These are phyloP conservation scores for Neosilurus hyrtlii DNA, from an alignment of 2,797 vertebrate genomes.

Conservation along the genomic window DNA sequence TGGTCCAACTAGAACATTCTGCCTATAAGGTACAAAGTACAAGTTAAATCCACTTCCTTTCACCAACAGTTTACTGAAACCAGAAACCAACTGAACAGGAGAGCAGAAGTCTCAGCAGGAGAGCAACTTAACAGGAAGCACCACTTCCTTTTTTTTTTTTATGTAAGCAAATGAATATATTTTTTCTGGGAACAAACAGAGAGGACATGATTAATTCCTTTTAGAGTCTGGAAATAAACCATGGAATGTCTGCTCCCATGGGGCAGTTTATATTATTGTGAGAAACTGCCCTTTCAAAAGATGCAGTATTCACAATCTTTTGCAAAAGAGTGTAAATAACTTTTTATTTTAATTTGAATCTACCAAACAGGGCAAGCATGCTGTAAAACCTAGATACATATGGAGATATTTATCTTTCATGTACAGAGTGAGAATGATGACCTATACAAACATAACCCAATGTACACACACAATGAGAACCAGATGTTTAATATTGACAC, in stretches of 20 bases:
- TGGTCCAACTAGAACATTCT: background rate
- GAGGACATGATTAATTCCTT: constrained; percentile 5
- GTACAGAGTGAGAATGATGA: background rate
- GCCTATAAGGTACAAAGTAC: background rate
- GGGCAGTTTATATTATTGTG: background rate
- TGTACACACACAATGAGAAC: constrained; percentile 12
- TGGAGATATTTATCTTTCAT: background rate
- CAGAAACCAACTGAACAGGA: background rate
- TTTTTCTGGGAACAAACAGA: constrained; percentile 6
- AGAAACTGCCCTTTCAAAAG: constrained; percentile 18
- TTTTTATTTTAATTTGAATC: background rate
- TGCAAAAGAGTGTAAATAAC: background rate
- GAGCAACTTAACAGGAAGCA: background rate
- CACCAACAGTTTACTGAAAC: background rate
- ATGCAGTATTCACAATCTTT: background rate
- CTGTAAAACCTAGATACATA: constrained; percentile 23
- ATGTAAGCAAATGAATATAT: background rate
- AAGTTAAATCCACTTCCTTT: background rate
- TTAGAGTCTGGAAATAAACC: constrained; percentile 1
- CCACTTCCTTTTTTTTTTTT: background rate
- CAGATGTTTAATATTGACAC: constrained; percentile 42
- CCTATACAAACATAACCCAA: constrained; percentile 10
- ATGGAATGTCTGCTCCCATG: constrained; percentile 17
- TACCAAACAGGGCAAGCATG: constrained; percentile 26
- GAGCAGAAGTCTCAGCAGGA: background rate